Evolutionary conservation across 2,888 invertebrate genomes (phyloP).

Genomic region (Tineola bisselliella): DNA sequence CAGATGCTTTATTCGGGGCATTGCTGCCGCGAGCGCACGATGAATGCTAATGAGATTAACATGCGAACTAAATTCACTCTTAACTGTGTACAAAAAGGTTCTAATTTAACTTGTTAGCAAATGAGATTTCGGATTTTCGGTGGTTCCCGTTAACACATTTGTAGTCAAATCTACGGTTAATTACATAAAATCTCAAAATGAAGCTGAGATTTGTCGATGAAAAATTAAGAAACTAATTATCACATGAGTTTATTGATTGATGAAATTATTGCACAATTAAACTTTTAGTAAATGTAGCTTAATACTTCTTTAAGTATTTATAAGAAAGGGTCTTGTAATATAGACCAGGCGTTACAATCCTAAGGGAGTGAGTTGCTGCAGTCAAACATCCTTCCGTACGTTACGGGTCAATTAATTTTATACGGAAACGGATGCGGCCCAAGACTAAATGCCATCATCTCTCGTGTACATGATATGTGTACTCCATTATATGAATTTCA

Average conservation of each 20-base stretch:
- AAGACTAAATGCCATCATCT: constrained; percentile 54
- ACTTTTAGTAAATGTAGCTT: too few relatives aligned
- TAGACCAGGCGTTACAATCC: not conserved
- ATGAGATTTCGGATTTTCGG: constrained; percentile 33
- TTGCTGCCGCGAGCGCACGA: constrained; percentile 60
- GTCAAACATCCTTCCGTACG: constrained; percentile 59
- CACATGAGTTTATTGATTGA: too few relatives aligned
- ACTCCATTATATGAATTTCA: not conserved
- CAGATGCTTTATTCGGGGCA: constrained; percentile 65
- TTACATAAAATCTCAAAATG: constrained; percentile 36
- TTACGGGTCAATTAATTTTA: constrained; percentile 62
- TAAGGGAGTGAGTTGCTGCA: constrained; percentile 58
- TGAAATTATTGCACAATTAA: too few relatives aligned
- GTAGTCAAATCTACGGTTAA: constrained; percentile 64
- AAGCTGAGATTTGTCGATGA: constrained; percentile 8
- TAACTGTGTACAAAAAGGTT: constrained; percentile 32
- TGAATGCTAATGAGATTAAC: constrained; percentile 60
- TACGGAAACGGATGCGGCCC: constrained; percentile 59
- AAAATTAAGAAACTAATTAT: not conserved
- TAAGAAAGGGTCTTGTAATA: too few relatives aligned
- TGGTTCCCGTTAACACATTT: constrained; percentile 61
- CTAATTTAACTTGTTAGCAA: constrained; percentile 23
- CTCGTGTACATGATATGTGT: constrained; percentile 35
- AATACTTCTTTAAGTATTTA: too few relatives aligned
- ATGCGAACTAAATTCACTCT: constrained; percentile 34